These are phyloP conservation scores for Nemapogon koenigi DNA, from an alignment of 2,888 invertebrate genomes.

Conservation along the genomic window DNA sequence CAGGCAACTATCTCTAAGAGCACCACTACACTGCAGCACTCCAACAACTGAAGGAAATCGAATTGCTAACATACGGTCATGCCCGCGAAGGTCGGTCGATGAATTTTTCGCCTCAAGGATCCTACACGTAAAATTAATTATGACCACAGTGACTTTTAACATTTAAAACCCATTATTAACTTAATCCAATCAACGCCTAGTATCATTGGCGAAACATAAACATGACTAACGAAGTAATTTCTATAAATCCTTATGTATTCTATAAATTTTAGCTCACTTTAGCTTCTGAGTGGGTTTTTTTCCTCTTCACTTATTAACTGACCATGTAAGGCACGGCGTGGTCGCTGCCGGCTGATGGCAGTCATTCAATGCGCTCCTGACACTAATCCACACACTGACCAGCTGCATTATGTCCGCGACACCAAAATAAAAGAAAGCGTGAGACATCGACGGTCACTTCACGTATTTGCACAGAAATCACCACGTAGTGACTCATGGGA, in stretches of 20 bases:
- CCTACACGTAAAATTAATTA: too few relatives aligned
- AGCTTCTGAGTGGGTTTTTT: constrained; percentile 4
- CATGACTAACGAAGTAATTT: constrained; percentile 2
- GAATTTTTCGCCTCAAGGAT: too few relatives aligned
- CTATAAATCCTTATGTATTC: constrained; percentile 6
- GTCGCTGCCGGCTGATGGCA: constrained; percentile 9
- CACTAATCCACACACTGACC: constrained; percentile 30
- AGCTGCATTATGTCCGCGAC: constrained; percentile 24
- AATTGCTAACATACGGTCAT: too few relatives aligned
- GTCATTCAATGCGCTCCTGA: constrained; percentile 18
- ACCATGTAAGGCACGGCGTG: constrained; percentile 8
- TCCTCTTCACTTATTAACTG: constrained; percentile 4
- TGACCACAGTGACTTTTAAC: too few relatives aligned
- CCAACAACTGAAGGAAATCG: too few relatives aligned
- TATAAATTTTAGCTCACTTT: constrained; percentile 4
- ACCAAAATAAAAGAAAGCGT: constrained; percentile 43
- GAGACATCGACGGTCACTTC: constrained; percentile 25
- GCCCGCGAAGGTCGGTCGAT: too few relatives aligned
- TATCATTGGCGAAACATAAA: too few relatives aligned
- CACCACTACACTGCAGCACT: too few relatives aligned
- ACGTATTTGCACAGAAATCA: background rate
- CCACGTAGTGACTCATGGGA: background rate
- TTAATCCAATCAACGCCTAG: too few relatives aligned
- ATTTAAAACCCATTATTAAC: too few relatives aligned
- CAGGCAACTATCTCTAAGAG: too few relatives aligned